Evolutionary conservation across 2,797 vertebrate genomes (phyloP).

Genomic region (Semotilus atromaculatus): DNA sequence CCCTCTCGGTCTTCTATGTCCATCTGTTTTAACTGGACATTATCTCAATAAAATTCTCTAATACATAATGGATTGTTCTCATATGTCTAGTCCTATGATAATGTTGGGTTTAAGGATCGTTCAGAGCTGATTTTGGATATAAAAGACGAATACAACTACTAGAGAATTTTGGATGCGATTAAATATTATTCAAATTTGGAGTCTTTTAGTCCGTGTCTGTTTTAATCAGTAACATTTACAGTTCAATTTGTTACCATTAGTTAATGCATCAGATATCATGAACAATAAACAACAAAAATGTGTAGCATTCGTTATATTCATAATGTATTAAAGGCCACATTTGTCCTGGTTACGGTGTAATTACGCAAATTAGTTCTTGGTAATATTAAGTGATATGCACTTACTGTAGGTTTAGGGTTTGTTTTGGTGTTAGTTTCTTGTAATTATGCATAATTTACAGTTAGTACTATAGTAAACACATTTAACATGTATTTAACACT

Average conservation of each 20-base stretch:
- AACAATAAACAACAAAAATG: not conserved
- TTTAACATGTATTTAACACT: not conserved
- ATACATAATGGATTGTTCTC: conserved; percentile 45
- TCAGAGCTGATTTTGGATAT: conserved; percentile 13
- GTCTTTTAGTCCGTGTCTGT: not conserved
- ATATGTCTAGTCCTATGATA: conserved; percentile 26
- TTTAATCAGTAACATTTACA: not conserved
- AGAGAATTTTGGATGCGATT: not conserved
- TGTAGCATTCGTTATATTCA: not conserved
- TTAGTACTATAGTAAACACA: not conserved
- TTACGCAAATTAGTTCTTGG: not conserved
- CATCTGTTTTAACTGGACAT: conserved; percentile 16
- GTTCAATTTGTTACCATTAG: not conserved
- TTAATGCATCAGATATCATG: not conserved
- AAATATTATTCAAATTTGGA: too few relatives aligned
- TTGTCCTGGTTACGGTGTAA: not conserved
- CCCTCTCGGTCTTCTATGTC: conserved; percentile 25
- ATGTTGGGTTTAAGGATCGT: conserved; percentile 27
- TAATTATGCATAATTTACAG: not conserved
- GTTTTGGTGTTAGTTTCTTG: not conserved
- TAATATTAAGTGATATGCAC: not conserved
- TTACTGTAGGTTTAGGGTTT: not conserved
- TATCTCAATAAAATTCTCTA: conserved; percentile 41
- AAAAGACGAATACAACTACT: conserved; percentile 29
- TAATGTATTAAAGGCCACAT: not conserved